A percentile compares a stretch with the other conserved stretches of the same genome.
Conservation (phyloP, 2,113 vertebrate species). For the Thomomys bottae region DNA sequence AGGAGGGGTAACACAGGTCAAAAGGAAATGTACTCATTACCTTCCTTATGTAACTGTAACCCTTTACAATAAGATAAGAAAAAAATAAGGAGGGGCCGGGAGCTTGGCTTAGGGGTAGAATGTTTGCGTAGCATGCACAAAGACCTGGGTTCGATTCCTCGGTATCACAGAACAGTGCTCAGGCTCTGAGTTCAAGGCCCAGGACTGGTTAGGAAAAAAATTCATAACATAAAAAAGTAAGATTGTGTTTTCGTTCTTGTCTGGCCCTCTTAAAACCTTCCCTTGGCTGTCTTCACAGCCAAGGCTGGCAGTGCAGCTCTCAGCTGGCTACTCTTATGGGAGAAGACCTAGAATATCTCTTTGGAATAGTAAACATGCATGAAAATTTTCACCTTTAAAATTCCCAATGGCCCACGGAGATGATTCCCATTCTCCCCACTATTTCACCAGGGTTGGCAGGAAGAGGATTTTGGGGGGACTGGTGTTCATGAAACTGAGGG, state of each 20-base stretch:
- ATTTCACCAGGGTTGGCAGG: background rate
- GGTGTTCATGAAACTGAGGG: background rate
- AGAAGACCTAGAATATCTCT: background rate
- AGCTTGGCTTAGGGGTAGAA: no score
- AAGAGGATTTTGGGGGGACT: background rate
- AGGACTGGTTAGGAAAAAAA: background rate
- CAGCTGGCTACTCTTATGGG: background rate
- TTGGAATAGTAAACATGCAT: background rate
- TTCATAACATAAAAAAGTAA: background rate
- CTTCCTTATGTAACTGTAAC: no score
- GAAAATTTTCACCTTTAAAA: background rate
- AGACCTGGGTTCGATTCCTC: no score
- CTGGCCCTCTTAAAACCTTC: background rate
- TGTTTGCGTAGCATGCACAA: no score
- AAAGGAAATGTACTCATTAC: no score
- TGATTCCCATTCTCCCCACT: background rate
- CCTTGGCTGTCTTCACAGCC: rapidly evolving
- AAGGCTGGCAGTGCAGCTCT: background rate
- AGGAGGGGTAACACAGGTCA: no score
- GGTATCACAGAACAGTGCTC: no score
- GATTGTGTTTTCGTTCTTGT: background rate
- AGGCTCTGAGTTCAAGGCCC: no score
- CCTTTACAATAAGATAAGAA: background rate
- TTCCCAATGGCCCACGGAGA: background rate
- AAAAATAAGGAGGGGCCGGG: rapidly evolving